Percentiles rank a stretch among this genome's conserved stretches.
phyloP scores from a whole-genome alignment of 2,888 invertebrate species.

The Erebia palarica region DNA sequence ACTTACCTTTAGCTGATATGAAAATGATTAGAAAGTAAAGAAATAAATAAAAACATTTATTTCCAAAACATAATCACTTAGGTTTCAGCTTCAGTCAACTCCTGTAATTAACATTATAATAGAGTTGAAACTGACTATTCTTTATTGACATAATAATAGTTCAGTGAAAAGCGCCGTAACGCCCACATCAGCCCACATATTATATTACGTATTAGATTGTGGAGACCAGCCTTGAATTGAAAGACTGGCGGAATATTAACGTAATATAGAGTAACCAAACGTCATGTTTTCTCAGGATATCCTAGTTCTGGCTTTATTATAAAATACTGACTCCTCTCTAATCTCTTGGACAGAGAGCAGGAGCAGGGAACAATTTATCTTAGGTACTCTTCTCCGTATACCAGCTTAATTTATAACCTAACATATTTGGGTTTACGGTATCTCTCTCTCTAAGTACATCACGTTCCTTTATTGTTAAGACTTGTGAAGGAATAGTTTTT shows the following conservation, averaged over 20 bases:
- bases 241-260: slow-evolving; percentile 4
- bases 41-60: too few species aligned
- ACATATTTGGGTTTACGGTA: too few species aligned
- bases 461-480: too few species aligned
- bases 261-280: slow-evolving; percentile 5
- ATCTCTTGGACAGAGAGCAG: too few species aligned
- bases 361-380: too few species aligned
- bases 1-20: too few species aligned
- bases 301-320: background rate
- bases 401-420: too few species aligned
- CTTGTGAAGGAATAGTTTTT: too few species aligned
- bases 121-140: background rate
- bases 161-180: slow-evolving; percentile 2
- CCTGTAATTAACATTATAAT: background rate
- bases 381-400: too few species aligned
- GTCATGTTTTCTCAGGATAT: background rate
- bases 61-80: background rate
- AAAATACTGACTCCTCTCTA: too few species aligned
- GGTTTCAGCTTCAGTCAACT: background rate
- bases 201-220: slow-evolving; percentile 3
- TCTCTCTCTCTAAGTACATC: too few species aligned
- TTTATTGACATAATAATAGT: slow-evolving; percentile 4
- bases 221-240: slow-evolving; percentile 8
- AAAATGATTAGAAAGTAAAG: too few species aligned
- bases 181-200: slow-evolving; percentile 8